Evolutionary conservation across 1,140 invertebrate species (phyloP).

Genomic region (Bombus turneri): DNA sequence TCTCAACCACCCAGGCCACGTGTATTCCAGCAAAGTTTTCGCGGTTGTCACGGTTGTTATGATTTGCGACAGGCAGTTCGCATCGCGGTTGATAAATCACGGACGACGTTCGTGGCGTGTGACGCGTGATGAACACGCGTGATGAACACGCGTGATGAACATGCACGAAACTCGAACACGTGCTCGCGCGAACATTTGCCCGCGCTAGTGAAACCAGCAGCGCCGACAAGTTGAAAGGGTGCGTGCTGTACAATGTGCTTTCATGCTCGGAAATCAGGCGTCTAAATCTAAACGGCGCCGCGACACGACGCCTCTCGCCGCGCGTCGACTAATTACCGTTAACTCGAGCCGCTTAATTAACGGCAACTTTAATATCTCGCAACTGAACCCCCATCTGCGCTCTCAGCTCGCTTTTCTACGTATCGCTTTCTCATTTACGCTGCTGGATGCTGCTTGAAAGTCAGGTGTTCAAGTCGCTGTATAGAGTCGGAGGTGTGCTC

Average conservation of each 20-base stretch:
- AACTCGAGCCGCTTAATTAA: constrained; percentile 75
- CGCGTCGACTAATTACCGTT: constrained; percentile 75
- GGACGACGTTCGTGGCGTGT: constrained; percentile 8
- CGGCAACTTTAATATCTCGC: constrained; percentile 68
- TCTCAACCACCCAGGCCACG: not conserved
- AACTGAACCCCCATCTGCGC: not conserved
- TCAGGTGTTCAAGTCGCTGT: too few relatives aligned
- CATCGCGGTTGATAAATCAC: constrained; percentile 54
- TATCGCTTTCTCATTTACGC: constrained; percentile 27
- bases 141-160: constrained; percentile 12
- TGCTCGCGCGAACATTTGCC: not conserved
- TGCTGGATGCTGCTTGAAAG: too few relatives aligned
- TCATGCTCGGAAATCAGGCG: constrained; percentile 75
- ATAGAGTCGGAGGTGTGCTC: too few relatives aligned
- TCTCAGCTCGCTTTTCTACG: not conserved
- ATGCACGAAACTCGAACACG: not conserved
- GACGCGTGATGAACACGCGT: constrained; percentile 50
- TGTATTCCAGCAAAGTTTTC: constrained; percentile 24
- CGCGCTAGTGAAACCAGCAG: not conserved
- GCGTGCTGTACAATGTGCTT: constrained; percentile 57
- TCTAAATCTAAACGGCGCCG: constrained; percentile 76
- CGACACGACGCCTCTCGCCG: constrained; percentile 62
- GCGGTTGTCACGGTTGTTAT: constrained; percentile 49
- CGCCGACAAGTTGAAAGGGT: constrained; percentile 58
- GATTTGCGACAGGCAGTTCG: constrained; percentile 35